Percentiles rank a stretch among this genome's conserved stretches.
phyloP scores from a whole-genome alignment of 2,888 invertebrate species.

The Gymnocheta viridis region DNA sequence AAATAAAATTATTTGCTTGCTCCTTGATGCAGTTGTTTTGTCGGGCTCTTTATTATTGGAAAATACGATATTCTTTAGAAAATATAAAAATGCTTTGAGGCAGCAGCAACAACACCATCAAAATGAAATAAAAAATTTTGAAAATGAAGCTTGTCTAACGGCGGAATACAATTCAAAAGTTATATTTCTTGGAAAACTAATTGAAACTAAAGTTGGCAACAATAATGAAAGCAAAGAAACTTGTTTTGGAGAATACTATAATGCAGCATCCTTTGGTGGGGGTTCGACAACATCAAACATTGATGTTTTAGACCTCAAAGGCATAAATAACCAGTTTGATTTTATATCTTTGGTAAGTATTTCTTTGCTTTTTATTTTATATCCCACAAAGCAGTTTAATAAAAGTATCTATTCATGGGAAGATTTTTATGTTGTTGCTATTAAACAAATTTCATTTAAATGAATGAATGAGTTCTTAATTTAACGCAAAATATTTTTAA shows the following conservation, averaged over 20 bases:
- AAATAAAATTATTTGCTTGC: slow-evolving; percentile 74
- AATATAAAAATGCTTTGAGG: slow-evolving; percentile 74
- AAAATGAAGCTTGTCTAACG: slow-evolving; percentile 71
- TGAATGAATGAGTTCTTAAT: background rate
- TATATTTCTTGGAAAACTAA: slow-evolving; percentile 81
- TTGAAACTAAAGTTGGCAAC: slow-evolving; percentile 79
- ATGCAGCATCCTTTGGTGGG: slow-evolving; percentile 26
- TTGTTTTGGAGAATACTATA: slow-evolving; percentile 67
- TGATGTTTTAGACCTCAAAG: slow-evolving; percentile 64
- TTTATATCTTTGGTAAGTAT: slow-evolving; percentile 68
- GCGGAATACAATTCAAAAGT: slow-evolving; percentile 74
- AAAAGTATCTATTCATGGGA: background rate
- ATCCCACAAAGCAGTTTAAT: background rate
- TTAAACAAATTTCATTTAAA: background rate
- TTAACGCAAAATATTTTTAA: background rate
- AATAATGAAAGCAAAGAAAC: slow-evolving; percentile 49
- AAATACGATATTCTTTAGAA: slow-evolving; percentile 80
- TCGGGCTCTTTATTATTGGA: slow-evolving; percentile 79
- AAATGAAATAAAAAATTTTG: slow-evolving; percentile 48
- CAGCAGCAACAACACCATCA: slow-evolving; percentile 23
- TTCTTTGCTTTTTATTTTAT: background rate
- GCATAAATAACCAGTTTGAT: slow-evolving; percentile 68
- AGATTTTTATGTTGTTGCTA: no score
- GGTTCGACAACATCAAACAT: slow-evolving; percentile 48
- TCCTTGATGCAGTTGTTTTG: slow-evolving; percentile 76